Conservation (phyloP, 2,113 vertebrate species). For the Gadus chalcogrammus region DNA sequence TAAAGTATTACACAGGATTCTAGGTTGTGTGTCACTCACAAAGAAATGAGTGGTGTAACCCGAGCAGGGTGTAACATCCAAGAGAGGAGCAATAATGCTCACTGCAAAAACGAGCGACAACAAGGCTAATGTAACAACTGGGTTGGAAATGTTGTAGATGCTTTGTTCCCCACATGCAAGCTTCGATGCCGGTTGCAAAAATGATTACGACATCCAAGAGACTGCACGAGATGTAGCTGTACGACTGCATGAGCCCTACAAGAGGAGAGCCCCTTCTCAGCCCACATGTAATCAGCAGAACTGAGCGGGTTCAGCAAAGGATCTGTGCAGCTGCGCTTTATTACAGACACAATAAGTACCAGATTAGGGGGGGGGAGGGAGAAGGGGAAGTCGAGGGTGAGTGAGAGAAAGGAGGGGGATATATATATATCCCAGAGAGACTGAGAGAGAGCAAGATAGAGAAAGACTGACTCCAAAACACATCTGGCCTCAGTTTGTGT, state of each 20-base stretch:
- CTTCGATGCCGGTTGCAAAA: constrained; percentile 33
- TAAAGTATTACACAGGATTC: background rate
- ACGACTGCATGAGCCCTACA: constrained; percentile 36
- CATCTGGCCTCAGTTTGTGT: constrained; percentile 74
- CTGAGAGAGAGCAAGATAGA: constrained; percentile 3
- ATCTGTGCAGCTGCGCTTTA: constrained; percentile 73
- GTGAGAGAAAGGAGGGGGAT: constrained; percentile 10
- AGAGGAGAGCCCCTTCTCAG: constrained; percentile 41
- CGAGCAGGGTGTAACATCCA: background rate
- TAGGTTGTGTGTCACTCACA: constrained; percentile 11
- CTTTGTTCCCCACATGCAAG: constrained; percentile 23
- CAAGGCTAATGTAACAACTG: constrained; percentile 45
- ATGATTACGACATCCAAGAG: constrained; percentile 23
- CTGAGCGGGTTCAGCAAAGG: constrained; percentile 58
- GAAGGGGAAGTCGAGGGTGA: constrained; percentile 14
- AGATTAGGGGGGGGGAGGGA: constrained; percentile 63
- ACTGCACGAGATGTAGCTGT: constrained; percentile 36
- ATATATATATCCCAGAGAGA: background rate
- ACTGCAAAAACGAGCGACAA: constrained; percentile 28
- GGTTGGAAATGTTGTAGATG: constrained; percentile 32
- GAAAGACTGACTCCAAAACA: constrained; percentile 44
- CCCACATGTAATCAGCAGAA: constrained; percentile 62
- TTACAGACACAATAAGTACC: constrained; percentile 72
- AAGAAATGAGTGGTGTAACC: constrained; percentile 8
- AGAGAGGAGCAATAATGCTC: constrained; percentile 2